Evolutionary conservation across 92 coral and sea anemone genomes (phyloP).

Genomic region (Zoanthus solanderi): DNA sequence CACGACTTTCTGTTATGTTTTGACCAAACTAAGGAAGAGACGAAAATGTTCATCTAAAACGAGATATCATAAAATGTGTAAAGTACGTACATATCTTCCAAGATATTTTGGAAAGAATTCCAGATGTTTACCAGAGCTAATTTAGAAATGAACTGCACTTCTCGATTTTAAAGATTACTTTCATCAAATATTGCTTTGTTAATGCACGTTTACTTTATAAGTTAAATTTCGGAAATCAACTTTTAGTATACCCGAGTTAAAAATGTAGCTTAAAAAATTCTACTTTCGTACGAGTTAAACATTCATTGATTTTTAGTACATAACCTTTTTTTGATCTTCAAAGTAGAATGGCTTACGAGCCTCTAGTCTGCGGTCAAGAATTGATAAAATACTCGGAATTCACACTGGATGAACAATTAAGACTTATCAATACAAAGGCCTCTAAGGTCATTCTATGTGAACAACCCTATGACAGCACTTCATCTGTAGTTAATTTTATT

Average conservation of each 20-base stretch:
- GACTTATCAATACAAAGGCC: conserved; percentile 15
- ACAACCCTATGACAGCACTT: not conserved
- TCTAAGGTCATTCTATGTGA: not conserved
- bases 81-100: not conserved
- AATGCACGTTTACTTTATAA: not conserved
- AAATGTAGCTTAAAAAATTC: not conserved
- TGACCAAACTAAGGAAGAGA: conserved; percentile 12
- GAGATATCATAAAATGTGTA: not conserved
- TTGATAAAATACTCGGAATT: conserved; percentile 30
- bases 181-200: not conserved
- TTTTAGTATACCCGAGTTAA: not conserved
- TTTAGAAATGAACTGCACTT: not conserved
- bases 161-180: not conserved
- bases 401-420: conserved; percentile 14
- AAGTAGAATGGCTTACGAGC: not conserved
- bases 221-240: not conserved
- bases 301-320: not conserved
- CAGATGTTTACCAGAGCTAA: conserved; percentile 1
- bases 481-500: not conserved
- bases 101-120: not conserved
- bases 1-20: conserved; percentile 28
- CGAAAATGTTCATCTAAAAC: conserved; percentile 6
- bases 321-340: conserved; percentile 14
- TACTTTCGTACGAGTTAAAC: not conserved
- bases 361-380: conserved; percentile 16